Percentiles rank a stretch among this genome's conserved stretches.
These are phyloP conservation scores for Poeciliopsis occidentalis DNA, from an alignment of 2,113 vertebrate genomes.

Conservation along the genomic window DNA sequence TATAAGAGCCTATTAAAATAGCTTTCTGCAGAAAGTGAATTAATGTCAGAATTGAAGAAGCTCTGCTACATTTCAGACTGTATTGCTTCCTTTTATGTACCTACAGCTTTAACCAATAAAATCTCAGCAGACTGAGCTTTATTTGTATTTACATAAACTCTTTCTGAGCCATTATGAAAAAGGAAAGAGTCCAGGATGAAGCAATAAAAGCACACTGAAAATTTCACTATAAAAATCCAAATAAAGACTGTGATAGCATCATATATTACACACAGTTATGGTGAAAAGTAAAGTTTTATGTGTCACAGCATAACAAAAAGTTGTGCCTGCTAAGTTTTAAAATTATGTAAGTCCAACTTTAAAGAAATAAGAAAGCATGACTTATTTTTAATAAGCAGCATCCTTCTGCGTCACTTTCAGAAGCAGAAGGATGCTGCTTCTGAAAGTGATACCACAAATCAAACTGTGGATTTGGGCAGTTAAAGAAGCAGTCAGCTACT, in stretches of 20 bases:
- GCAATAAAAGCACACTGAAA: background rate
- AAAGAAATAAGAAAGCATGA: background rate
- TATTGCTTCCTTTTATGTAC: slow-evolving; percentile 22
- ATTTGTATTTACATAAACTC: slow-evolving; percentile 32
- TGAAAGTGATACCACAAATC: background rate
- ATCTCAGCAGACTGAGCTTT: background rate
- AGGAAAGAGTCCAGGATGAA: background rate
- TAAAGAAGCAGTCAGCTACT: background rate
- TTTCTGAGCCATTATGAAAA: slow-evolving; percentile 1
- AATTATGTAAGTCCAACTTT: slow-evolving; percentile 2
- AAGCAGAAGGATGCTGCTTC: background rate
- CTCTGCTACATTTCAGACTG: slow-evolving; percentile 20
- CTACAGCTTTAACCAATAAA: slow-evolving; percentile 14
- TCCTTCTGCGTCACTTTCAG: background rate
- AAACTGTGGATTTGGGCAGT: background rate
- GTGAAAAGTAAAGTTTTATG: background rate
- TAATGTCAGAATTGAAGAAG: slow-evolving; percentile 28
- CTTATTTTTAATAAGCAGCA: background rate
- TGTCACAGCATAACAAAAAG: background rate
- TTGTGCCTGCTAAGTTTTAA: background rate
- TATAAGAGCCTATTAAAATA: slow-evolving; percentile 36
- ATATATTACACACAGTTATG: background rate
- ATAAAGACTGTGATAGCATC: background rate
- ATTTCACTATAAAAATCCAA: background rate
- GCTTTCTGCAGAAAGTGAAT: slow-evolving; percentile 43